Percentiles rank a stretch among this genome's conserved stretches.
Evolutionary conservation across 2,888 invertebrate genomes (phyloP).

Genomic region (Ichneumoninae sp.): DNA sequence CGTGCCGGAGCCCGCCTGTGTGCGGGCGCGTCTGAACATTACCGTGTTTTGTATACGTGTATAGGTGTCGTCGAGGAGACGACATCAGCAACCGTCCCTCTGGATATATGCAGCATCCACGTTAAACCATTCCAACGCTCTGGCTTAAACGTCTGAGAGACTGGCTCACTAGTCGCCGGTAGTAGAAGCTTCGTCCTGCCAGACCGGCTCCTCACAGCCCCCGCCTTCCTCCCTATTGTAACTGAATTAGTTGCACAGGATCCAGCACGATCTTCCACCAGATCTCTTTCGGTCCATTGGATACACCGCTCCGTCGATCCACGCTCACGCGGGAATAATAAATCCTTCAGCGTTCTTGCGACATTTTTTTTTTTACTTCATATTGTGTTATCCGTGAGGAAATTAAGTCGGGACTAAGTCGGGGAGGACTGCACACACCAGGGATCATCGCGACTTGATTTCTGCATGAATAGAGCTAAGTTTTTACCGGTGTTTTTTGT

Average conservation of each 20-base stretch:
- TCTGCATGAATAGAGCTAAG: too few relatives aligned
- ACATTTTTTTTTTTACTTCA: background rate
- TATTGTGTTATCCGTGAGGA: background rate
- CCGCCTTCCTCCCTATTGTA: conserved; percentile 42
- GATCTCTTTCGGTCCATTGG: conserved; percentile 21
- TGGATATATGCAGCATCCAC: conserved; percentile 33
- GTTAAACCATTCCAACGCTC: conserved; percentile 54
- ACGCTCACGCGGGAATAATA: background rate
- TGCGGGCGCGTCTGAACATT: background rate
- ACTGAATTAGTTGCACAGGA: conserved; percentile 62
- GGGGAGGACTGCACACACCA: too few relatives aligned
- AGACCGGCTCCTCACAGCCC: conserved; percentile 23
- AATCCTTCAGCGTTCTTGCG: background rate
- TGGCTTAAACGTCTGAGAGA: conserved; percentile 62
- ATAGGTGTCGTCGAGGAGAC: conserved; percentile 45
- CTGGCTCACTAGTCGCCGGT: conserved; percentile 33
- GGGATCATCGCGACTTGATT: too few relatives aligned
- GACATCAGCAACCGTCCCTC: conserved; percentile 41
- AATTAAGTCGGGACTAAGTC: background rate
- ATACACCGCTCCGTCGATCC: background rate
- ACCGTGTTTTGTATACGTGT: conserved; percentile 5
- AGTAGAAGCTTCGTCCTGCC: conserved; percentile 22
- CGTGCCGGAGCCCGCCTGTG: background rate
- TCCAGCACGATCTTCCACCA: conserved; percentile 56
- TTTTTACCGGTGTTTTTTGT: too few relatives aligned